Percentiles rank a stretch among this genome's conserved stretches.
Conservation (phyloP, 2,113 vertebrate genomes). For the Triplophysa siluroides region DNA sequence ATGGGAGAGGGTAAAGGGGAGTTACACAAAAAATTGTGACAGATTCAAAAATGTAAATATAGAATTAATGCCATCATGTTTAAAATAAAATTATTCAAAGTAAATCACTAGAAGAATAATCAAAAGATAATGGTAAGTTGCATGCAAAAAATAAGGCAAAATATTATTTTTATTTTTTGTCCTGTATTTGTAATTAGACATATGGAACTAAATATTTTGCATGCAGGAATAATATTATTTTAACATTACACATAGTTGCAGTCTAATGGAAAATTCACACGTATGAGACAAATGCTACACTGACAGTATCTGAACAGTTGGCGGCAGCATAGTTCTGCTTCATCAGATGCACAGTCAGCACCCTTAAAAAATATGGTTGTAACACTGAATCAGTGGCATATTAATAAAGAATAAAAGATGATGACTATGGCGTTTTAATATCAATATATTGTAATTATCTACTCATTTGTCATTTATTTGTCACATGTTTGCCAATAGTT, state of each 20-base stretch:
- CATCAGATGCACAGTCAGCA: not conserved
- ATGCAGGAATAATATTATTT: not conserved
- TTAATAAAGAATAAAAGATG: no score
- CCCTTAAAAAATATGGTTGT: not conserved
- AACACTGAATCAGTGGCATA: not conserved
- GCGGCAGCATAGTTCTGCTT: conserved; percentile 31
- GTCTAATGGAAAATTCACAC: no score
- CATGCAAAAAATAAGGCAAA: no score
- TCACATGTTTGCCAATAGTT: no score
- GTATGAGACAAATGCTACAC: conserved; percentile 4
- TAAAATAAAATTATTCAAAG: not conserved
- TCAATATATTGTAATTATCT: no score
- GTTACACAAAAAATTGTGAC: not conserved
- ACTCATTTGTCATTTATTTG: no score
- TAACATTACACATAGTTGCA: no score
- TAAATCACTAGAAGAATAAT: not conserved
- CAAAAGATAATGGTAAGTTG: no score
- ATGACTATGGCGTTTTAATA: no score
- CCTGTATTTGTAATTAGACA: no score
- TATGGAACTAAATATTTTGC: not conserved
- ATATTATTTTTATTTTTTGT: not conserved
- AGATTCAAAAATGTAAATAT: not conserved
- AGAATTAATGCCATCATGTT: not conserved
- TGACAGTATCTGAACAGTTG: conserved; percentile 34
- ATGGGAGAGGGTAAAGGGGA: not conserved